These are phyloP conservation scores for Argya squamiceps DNA, from an alignment of 2,797 vertebrate genomes.

Conservation along the genomic window DNA sequence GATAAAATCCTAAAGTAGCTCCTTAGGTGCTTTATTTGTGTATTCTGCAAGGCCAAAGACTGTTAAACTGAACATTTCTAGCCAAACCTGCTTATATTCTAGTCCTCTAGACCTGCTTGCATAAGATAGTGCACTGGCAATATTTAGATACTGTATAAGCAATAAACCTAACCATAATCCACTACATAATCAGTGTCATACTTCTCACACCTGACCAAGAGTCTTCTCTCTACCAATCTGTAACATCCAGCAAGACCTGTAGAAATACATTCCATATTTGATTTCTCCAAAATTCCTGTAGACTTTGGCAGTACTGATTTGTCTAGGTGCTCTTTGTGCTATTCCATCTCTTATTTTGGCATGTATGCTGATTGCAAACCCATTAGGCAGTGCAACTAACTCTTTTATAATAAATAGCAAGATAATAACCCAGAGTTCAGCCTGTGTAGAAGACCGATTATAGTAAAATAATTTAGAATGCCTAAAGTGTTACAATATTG, in stretches of 20 bases:
- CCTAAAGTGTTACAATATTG: not conserved
- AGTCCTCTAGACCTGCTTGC: not conserved
- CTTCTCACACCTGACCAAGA: not conserved
- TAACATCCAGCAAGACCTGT: not conserved
- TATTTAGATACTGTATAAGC: not conserved
- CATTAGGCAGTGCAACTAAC: not conserved
- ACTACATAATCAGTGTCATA: not conserved
- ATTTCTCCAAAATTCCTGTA: not conserved
- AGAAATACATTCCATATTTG: not conserved
- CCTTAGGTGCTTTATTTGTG: not conserved
- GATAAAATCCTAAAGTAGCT: not conserved
- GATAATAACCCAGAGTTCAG: not conserved
- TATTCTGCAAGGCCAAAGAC: not conserved
- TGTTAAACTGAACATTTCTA: not conserved
- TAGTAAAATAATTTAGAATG: not conserved
- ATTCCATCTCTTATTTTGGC: not conserved
- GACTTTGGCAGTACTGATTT: not conserved
- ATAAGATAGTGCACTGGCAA: not conserved
- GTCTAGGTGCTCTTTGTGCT: not conserved
- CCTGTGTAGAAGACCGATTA: not conserved
- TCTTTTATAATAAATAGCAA: not conserved
- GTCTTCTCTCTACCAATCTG: not conserved
- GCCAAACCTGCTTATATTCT: not conserved
- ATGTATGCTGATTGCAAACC: not conserved
- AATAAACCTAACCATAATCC: not conserved